phyloP scores from a whole-genome alignment of 2,888 invertebrate genomes.

The Meandrusa payeni region DNA sequence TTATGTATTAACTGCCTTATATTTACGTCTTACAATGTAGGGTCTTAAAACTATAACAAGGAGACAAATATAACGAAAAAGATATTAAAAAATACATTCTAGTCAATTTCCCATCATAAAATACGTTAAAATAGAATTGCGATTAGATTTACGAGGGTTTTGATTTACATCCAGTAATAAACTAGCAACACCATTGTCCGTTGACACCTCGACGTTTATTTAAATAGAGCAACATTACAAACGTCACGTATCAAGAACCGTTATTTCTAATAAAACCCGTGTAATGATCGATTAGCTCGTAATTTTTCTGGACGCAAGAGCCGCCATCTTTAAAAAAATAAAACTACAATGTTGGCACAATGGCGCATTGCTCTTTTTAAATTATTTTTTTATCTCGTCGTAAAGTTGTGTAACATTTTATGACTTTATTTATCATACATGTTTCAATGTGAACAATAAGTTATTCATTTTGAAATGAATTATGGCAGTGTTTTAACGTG shows the following conservation, averaged over 20 bases:
- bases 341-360: constrained; percentile 45
- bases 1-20: too few relatives aligned
- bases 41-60: neutral
- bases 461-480: constrained; percentile 13
- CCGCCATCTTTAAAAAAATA: constrained; percentile 28
- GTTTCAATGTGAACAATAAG: constrained; percentile 18
- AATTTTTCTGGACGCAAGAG: constrained; percentile 34
- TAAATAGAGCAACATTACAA: constrained; percentile 68
- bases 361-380: constrained; percentile 23
- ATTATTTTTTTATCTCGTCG: constrained; percentile 24
- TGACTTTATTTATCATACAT: constrained; percentile 25
- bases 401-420: constrained; percentile 25
- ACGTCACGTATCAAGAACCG: constrained; percentile 61
- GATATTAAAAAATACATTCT: constrained; percentile 13
- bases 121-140: constrained; percentile 31
- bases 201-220: constrained; percentile 53
- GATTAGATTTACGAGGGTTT: constrained; percentile 52
- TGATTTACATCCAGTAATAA: constrained; percentile 67
- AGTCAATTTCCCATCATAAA: constrained; percentile 41
- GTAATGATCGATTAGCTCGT: constrained; percentile 44
- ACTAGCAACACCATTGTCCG: constrained; percentile 62
- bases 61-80: neutral
- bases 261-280: constrained; percentile 54
- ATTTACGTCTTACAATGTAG: too few relatives aligned
- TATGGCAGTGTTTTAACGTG: neutral